Percentiles rank a stretch among this genome's conserved stretches.
Conservation (phyloP, 2,888 invertebrate species). For the Ormia ochracea region DNA sequence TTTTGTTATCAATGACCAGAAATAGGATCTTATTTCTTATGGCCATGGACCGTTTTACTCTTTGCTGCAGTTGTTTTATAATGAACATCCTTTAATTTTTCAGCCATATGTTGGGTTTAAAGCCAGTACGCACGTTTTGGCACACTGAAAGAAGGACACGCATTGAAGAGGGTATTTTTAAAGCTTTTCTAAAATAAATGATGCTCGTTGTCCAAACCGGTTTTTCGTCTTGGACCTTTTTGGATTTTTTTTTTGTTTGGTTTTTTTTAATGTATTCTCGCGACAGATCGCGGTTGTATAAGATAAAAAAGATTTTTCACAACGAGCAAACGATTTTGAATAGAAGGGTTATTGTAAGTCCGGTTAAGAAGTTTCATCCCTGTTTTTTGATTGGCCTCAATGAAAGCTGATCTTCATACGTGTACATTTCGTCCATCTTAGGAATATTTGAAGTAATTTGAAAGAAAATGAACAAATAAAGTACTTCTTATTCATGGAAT, state of each 20-base stretch:
- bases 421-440: constrained; percentile 26
- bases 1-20: constrained; percentile 58
- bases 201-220: constrained; percentile 62
- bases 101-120: constrained; percentile 49
- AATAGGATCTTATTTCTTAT: constrained; percentile 50
- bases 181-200: constrained; percentile 55
- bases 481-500: not conserved
- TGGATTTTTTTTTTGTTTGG: constrained; percentile 1
- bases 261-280: constrained; percentile 41
- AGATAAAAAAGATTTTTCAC: constrained; percentile 49
- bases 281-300: constrained; percentile 57
- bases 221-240: constrained; percentile 54
- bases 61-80: constrained; percentile 1
- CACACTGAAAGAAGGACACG: constrained; percentile 32
- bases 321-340: constrained; percentile 1
- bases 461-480: constrained; percentile 40
- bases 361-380: constrained; percentile 61
- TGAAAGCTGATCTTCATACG: not conserved
- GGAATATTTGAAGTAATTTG: constrained; percentile 30
- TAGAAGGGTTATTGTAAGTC: constrained; percentile 58
- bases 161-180: constrained; percentile 40
- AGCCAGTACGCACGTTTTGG: not conserved
- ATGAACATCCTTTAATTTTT: constrained; percentile 37
- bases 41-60: constrained; percentile 53
- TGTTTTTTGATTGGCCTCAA: constrained; percentile 25